These are phyloP conservation scores for Chironomus striatipennis DNA, from an alignment of 1,140 invertebrate species.

Conservation along the genomic window DNA sequence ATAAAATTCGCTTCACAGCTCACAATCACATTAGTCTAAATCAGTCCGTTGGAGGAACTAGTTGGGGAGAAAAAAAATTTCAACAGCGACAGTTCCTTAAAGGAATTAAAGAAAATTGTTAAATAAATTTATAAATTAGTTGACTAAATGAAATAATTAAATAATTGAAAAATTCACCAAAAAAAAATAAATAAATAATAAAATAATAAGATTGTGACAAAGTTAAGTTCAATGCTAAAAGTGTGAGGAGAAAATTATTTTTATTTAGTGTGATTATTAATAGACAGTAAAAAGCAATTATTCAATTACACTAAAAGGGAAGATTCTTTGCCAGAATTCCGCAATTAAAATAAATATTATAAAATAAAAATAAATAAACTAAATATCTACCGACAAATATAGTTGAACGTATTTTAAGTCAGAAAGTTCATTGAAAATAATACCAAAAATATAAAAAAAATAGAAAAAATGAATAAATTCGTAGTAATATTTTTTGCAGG, in stretches of 20 bases:
- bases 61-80: neutral
- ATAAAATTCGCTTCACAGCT: conserved; percentile 12
- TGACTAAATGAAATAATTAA: neutral
- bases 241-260: too few species aligned
- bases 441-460: neutral
- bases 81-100: neutral
- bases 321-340: neutral
- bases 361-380: neutral
- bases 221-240: neutral
- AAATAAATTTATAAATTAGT: neutral
- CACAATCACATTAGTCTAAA: conserved; percentile 2
- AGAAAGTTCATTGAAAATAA: neutral
- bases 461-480: neutral
- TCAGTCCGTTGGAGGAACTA: neutral
- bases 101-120: neutral
- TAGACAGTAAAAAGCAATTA: neutral
- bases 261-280: neutral
- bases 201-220: neutral
- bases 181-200: neutral
- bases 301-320: neutral
- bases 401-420: neutral
- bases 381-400: too few species aligned
- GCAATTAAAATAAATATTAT: neutral
- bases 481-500: neutral
- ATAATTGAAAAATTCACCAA: neutral